A percentile compares a stretch with the other conserved stretches of the same genome.
phyloP scores from a whole-genome alignment of 2,113 vertebrate genomes.

The Lethenteron camtschaticum region DNA sequence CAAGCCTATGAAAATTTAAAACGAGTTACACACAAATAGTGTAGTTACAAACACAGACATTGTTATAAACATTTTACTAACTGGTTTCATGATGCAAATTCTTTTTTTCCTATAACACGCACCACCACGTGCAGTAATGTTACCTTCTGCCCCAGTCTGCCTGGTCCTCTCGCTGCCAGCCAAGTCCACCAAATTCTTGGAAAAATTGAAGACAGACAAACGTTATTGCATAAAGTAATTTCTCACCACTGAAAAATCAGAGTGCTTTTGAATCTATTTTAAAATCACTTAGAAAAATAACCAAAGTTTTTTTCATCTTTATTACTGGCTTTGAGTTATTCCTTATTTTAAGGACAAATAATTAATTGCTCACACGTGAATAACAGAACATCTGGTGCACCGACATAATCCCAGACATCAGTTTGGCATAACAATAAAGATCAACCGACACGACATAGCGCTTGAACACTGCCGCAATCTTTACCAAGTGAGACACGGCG shows the following conservation, averaged over 20 bases:
- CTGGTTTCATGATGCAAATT: background rate
- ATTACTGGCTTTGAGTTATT: too few relatives aligned
- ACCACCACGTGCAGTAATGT: conserved; percentile 8
- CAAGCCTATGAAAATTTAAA: conserved; percentile 27
- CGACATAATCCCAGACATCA: too few relatives aligned
- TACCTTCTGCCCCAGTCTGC: conserved; percentile 84
- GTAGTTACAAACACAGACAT: background rate
- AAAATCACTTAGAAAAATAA: background rate
- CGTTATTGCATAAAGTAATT: background rate
- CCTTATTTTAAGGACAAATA: background rate
- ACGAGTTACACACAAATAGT: background rate
- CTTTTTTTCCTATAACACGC: background rate
- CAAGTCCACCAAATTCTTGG: conserved; percentile 81
- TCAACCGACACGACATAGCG: background rate
- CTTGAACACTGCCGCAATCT: background rate
- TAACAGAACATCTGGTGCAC: too few relatives aligned
- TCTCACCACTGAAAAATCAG: too few relatives aligned
- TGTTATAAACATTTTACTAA: background rate
- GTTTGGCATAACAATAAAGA: background rate
- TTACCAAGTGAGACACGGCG: conserved; percentile 80
- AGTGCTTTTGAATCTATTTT: too few relatives aligned
- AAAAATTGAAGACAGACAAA: conserved; percentile 5
- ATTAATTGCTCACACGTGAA: background rate
- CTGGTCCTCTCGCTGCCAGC: conserved; percentile 77
- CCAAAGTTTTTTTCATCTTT: too few relatives aligned